These are phyloP conservation scores for Suricata suricatta DNA, from an alignment of 2,113 vertebrate genomes.

Conservation along the genomic window DNA sequence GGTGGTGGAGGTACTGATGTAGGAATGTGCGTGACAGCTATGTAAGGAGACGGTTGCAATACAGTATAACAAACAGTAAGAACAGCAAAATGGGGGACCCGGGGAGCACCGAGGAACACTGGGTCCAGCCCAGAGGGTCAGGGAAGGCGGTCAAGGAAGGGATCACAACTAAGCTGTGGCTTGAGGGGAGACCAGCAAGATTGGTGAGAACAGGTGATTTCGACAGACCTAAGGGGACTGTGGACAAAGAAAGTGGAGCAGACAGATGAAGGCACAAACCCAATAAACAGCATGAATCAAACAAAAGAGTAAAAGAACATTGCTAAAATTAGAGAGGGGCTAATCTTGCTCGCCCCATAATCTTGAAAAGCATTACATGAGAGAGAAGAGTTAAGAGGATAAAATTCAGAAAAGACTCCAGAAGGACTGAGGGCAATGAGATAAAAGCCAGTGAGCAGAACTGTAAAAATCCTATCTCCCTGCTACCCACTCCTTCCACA, in stretches of 20 bases:
- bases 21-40: background rate
- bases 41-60: background rate
- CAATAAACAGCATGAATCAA: background rate
- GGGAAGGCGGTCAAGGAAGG: background rate
- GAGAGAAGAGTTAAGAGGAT: background rate
- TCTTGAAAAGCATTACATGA: background rate
- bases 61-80: background rate
- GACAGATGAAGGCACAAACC: background rate
- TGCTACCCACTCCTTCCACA: background rate
- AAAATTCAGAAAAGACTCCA: background rate
- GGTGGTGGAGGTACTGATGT: background rate
- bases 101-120: background rate
- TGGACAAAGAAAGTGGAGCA: background rate
- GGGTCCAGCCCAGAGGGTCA: background rate
- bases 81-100: background rate
- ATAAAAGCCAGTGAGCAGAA: background rate
- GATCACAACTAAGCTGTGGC: background rate
- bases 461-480: background rate
- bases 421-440: background rate
- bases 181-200: background rate
- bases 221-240: background rate
- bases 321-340: background rate
- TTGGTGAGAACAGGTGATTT: background rate
- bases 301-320: background rate
- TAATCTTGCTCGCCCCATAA: background rate